phyloP scores from a whole-genome alignment of 2,797 vertebrate species.

The Vireo griseus region DNA sequence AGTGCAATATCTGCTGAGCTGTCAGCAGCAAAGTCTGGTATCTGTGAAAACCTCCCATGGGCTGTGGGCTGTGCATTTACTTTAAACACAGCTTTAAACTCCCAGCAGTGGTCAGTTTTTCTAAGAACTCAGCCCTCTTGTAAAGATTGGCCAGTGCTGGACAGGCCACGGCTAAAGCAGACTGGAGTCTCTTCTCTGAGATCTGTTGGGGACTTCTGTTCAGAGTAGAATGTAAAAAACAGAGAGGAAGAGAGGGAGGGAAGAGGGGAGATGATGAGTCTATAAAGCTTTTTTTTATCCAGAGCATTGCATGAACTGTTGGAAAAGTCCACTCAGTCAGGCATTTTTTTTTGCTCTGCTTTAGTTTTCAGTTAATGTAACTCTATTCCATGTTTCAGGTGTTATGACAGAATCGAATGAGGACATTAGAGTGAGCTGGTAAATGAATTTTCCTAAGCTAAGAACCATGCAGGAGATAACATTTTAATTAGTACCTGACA shows the following conservation, averaged over 20 bases:
- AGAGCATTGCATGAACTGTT: neutral
- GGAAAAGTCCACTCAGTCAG: neutral
- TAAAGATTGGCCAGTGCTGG: neutral
- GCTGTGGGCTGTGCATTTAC: neutral
- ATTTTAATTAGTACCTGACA: neutral
- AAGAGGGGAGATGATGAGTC: neutral
- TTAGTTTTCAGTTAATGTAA: neutral
- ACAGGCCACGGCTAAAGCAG: accelerated
- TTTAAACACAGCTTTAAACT: neutral
- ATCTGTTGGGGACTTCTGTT: neutral
- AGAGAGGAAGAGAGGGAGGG: neutral
- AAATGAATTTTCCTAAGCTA: neutral
- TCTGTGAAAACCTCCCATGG: neutral
- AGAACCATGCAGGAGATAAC: neutral
- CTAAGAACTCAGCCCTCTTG: neutral
- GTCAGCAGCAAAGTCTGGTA: neutral
- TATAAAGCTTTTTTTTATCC: neutral
- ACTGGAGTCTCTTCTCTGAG: neutral
- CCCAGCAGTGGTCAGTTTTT: neutral
- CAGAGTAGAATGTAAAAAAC: neutral
- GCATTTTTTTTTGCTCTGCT: neutral
- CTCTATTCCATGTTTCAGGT: neutral
- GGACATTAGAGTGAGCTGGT: neutral
- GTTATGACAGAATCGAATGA: neutral
- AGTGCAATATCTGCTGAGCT: neutral